Evolutionary conservation across 2,797 vertebrate species (phyloP).

Genomic region (Sphenopsis melanotis): DNA sequence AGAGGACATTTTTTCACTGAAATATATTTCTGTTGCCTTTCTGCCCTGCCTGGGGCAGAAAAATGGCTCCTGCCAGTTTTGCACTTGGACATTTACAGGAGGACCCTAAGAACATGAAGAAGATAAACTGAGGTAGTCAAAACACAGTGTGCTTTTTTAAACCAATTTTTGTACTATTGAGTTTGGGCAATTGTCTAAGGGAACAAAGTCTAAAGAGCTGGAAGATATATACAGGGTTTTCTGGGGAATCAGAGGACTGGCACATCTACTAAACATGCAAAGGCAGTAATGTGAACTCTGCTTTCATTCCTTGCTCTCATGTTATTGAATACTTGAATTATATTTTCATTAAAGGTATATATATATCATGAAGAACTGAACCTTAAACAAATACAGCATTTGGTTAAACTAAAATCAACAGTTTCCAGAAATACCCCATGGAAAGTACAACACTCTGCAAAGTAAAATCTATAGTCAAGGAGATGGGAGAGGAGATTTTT

Average conservation of each 20-base stretch:
- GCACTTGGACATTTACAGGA: neutral
- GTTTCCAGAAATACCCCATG: neutral
- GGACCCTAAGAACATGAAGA: neutral
- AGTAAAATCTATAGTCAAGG: neutral
- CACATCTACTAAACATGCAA: neutral
- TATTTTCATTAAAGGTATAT: neutral
- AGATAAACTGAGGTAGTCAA: neutral
- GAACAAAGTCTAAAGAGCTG: neutral
- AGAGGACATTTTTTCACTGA: neutral
- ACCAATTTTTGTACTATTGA: neutral
- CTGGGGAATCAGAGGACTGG: neutral
- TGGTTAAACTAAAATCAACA: neutral
- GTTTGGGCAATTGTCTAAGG: neutral
- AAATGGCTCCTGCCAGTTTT: neutral
- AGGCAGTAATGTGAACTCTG: neutral
- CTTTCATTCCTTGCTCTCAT: neutral
- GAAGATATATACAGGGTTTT: neutral
- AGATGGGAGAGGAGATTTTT: neutral
- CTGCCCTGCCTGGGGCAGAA: neutral
- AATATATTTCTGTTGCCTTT: neutral
- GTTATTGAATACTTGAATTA: constrained; percentile 1
- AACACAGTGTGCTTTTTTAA: neutral
- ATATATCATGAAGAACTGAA: neutral
- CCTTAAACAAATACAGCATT: neutral
- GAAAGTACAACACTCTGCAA: neutral